phyloP scores from a whole-genome alignment of 2,797 vertebrate species.

The Protosalanx chinensis region DNA sequence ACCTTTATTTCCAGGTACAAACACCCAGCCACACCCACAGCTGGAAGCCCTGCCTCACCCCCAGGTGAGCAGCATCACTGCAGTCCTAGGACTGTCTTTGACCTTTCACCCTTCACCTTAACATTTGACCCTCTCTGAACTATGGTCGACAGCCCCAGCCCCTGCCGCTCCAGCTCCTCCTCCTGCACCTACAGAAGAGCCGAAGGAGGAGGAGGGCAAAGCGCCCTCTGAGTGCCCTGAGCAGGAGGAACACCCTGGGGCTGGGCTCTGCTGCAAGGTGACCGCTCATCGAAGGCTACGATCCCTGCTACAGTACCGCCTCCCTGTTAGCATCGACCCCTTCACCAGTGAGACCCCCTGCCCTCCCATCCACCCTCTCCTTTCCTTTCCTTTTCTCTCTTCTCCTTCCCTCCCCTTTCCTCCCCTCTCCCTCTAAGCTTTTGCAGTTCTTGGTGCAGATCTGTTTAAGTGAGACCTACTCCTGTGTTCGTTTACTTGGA shows the following conservation, averaged over 20 bases:
- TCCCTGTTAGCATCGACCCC: slow-evolving; percentile 93
- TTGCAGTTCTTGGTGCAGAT: neutral
- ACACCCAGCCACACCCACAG: slow-evolving; percentile 4
- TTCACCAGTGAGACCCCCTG: slow-evolving; percentile 86
- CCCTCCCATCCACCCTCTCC: neutral
- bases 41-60: neutral
- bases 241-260: slow-evolving; percentile 15
- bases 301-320: slow-evolving; percentile 67
- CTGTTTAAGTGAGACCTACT: neutral
- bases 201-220: slow-evolving; percentile 3
- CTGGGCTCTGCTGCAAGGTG: slow-evolving; percentile 75
- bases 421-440: neutral
- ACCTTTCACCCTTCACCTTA: slow-evolving; percentile 1
- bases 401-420: neutral
- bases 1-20: slow-evolving; percentile 38
- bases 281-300: slow-evolving; percentile 71
- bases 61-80: neutral
- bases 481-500: neutral
- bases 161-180: slow-evolving; percentile 57
- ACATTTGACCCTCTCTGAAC: neutral
- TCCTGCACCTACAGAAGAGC: slow-evolving; percentile 45
- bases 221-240: neutral
- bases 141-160: slow-evolving; percentile 71
- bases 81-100: neutral
- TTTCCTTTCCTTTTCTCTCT: neutral